These are phyloP conservation scores for Pocillopora verrucosa DNA, from an alignment of 64 coral and sea anemone species.

Conservation along the genomic window DNA sequence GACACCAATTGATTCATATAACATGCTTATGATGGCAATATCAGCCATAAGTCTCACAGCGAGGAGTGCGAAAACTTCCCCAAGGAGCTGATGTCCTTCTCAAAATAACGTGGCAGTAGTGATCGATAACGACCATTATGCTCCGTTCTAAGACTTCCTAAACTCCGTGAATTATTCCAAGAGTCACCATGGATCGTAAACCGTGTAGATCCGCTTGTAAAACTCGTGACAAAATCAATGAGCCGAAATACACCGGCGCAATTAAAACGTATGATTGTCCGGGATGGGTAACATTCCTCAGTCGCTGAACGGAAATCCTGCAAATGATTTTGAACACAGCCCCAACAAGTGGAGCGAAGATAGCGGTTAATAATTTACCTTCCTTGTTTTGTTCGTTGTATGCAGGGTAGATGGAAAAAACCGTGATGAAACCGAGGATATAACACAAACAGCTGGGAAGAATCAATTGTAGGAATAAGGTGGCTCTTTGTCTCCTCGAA, in stretches of 20 bases:
- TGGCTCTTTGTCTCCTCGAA: not conserved
- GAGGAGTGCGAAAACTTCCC: slow-evolving; percentile 19
- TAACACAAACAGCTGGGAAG: not conserved
- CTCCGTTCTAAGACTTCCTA: not conserved
- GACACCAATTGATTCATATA: slow-evolving; percentile 1
- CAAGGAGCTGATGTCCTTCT: slow-evolving; percentile 9
- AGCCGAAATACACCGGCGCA: not conserved
- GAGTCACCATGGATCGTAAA: not conserved
- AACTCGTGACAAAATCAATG: not conserved
- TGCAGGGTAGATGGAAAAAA: not conserved
- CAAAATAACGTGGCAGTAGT: not conserved
- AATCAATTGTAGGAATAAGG: not conserved
- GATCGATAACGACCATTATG: not conserved
- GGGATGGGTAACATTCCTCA: not conserved
- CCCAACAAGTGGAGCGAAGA: slow-evolving; percentile 6
- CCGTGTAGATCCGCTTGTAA: slow-evolving; percentile 12
- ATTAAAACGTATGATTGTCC: not conserved
- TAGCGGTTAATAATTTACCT: not conserved
- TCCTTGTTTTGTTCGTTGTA: not conserved
- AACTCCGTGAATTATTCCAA: slow-evolving; percentile 10
- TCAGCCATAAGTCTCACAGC: slow-evolving; percentile 2
- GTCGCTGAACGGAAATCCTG: not conserved
- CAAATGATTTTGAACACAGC: not conserved
- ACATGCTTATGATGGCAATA: not conserved
- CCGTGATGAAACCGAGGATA: not conserved